Base-by-base conservation (phyloP, 2,888 invertebrate species). In the Isoperla grammatica region DNA sequence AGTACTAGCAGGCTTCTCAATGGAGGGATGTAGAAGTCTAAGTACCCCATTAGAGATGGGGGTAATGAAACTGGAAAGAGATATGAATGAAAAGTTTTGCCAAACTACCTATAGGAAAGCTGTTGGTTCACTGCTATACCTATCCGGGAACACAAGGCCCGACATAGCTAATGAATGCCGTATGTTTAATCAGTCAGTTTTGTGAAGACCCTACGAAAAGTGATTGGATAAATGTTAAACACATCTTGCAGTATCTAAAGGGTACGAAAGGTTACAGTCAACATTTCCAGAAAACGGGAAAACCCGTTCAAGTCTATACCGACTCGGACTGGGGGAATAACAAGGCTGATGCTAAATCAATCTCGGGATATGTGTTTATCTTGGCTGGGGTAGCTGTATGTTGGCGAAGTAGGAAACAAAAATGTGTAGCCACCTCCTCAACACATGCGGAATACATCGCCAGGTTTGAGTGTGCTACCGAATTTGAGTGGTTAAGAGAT, bases 401-500 rank as follows among this genome's bases (percentile, higher is more conserved):
- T 15, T 45, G 45, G 45, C 45, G 17, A 9, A 45, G 45, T 45
- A 45, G 45, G 45, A 45, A 45, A 19, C 45, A 45, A 19, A 45
- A 17, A 19, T 45, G 45, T 15, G 45, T 45, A 15, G 45, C 45
- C 4, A 45, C 45, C 17, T 45, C 45, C 45, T 45, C 45, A 13
- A 45, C 45, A 15, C 45, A 45, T 15, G 45, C 45, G 4, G 45
- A 45, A 15, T 45, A 45, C 9, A 45, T 45, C 17, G 45, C 45
- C 12, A 45, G 12, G 45, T 45, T 17, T 19, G 45, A 45, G 15
- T 45, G 45, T 15, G 4, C 15, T 9, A 45, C 45, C 4, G 45
- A 45, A 45, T 42, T 13, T 45, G 45, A 45, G 45, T 45, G 45
- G 45, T 45, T 45, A 19, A n/a, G 45, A 45, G 45, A 45, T 40